phyloP scores from a whole-genome alignment of 2,113 vertebrate genomes.

The Globicephala melas region DNA sequence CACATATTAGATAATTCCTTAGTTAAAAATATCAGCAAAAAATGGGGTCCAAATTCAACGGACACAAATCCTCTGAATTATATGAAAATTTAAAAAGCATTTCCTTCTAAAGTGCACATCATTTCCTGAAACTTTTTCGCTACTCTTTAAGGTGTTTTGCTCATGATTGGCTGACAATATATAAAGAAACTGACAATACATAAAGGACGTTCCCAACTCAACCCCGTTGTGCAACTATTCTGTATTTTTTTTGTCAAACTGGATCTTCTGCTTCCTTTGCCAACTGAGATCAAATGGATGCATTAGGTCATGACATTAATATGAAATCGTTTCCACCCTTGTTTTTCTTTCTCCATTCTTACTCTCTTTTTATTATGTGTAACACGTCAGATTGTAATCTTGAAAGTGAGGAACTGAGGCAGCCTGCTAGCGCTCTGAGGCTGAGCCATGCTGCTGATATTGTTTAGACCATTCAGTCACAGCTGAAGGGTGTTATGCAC shows the following conservation, averaged over 20 bases:
- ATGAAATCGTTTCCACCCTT: background rate
- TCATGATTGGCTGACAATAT: background rate
- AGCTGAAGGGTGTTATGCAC: slow-evolving; percentile 32
- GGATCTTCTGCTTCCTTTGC: slow-evolving; percentile 62
- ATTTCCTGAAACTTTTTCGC: background rate
- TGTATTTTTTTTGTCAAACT: slow-evolving; percentile 32
- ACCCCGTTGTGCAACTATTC: background rate
- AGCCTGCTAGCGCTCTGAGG: background rate
- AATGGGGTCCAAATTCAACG: background rate
- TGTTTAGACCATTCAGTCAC: background rate
- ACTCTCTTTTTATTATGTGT: background rate
- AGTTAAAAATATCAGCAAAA: background rate
- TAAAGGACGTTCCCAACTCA: slow-evolving; percentile 1
- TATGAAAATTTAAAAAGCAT: background rate
- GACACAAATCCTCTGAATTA: background rate
- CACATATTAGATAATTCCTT: background rate
- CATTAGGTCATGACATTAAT: slow-evolving; percentile 21
- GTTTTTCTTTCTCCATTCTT: slow-evolving; percentile 43
- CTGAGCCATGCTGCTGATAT: background rate
- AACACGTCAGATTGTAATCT: background rate
- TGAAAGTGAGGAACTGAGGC: background rate
- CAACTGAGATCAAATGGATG: slow-evolving; percentile 61
- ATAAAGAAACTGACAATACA: background rate
- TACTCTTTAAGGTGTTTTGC: background rate
- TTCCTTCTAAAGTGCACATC: background rate